Conservation (phyloP, 1,140 invertebrate species). For the Drosophila setifemur region DNA sequence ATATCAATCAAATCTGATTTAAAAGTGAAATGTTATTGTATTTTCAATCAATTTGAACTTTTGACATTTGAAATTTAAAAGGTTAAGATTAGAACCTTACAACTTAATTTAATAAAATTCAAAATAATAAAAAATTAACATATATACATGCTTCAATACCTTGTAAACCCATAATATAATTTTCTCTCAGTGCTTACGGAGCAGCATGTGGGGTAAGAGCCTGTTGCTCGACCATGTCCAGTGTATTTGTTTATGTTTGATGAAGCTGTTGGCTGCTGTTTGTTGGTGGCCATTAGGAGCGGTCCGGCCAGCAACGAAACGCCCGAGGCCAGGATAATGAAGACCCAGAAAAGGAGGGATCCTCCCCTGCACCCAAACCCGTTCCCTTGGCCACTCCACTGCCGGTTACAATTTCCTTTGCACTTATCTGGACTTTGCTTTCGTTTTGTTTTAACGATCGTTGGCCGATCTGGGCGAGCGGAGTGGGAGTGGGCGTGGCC, state of each 20-base stretch:
- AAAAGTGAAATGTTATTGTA: too few relatives aligned
- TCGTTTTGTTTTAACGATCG: conserved; percentile 46
- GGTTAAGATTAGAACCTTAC: too few relatives aligned
- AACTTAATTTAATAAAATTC: neutral
- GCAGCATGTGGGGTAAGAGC: conserved; percentile 44
- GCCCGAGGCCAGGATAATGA: conserved; percentile 69
- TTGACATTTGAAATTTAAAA: too few relatives aligned
- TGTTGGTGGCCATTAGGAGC: conserved; percentile 76
- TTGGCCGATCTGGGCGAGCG: conserved; percentile 12
- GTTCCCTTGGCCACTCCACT: neutral
- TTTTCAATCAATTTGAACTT: too few relatives aligned
- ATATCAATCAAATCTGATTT: too few relatives aligned
- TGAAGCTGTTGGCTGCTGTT: conserved; percentile 71
- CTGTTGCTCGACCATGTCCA: conserved; percentile 18
- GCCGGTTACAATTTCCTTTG: conserved; percentile 26
- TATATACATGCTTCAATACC: neutral
- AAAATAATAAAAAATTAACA: neutral
- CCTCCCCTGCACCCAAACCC: neutral
- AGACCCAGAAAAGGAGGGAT: conserved; percentile 47
- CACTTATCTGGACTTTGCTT: conserved; percentile 26
- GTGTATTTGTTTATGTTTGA: conserved; percentile 75
- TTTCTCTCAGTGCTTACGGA: conserved; percentile 4
- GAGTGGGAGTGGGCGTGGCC: conserved; percentile 55
- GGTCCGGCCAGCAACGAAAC: conserved; percentile 40
- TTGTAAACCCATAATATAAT: too few relatives aligned